Conservation (phyloP, 2,113 vertebrate genomes). For the Oxyura jamaicensis region DNA sequence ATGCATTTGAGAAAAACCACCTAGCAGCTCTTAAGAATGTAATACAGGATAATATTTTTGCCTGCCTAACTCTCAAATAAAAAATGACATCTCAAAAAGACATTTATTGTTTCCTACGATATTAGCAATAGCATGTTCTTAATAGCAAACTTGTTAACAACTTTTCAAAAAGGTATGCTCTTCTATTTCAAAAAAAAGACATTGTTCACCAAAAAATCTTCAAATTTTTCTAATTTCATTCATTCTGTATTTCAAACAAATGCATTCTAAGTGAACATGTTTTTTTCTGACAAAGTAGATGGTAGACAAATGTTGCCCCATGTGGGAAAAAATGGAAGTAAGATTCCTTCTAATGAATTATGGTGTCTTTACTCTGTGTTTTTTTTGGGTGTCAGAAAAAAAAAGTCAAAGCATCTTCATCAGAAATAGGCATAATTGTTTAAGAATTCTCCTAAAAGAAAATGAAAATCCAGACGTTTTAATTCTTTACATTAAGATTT, state of each 20-base stretch:
- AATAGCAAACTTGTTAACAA: background rate
- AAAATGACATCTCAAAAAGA: background rate
- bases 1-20: background rate
- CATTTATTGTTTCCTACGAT: background rate
- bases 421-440: background rate
- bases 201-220: background rate
- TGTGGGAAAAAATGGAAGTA: background rate
- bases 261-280: background rate
- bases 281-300: background rate
- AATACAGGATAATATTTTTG: background rate
- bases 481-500: background rate
- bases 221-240: fast-evolving
- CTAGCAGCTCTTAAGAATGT: background rate
- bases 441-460: background rate
- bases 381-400: background rate
- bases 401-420: background rate
- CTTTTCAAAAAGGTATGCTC: background rate
- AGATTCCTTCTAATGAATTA: background rate
- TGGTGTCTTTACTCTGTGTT: background rate
- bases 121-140: background rate
- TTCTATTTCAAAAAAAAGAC: background rate
- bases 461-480: background rate
- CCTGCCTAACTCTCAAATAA: background rate
- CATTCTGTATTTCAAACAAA: background rate
- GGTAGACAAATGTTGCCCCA: background rate